Evolutionary conservation across 2,888 invertebrate species (phyloP), one percentile per base, ranked within the genome.

Genomic region (Congeria kusceri): DNA sequence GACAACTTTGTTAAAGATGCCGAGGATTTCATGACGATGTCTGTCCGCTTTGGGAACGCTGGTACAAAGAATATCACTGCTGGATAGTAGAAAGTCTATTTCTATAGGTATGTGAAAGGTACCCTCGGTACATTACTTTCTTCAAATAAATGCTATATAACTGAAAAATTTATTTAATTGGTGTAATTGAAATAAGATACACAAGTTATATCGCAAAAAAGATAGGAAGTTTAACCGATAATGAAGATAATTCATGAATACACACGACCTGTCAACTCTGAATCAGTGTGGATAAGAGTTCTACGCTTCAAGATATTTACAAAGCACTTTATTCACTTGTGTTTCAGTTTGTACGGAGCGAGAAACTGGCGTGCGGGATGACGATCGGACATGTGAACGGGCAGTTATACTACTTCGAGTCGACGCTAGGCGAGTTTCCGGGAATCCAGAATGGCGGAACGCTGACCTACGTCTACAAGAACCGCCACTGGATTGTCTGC

Each of bases 71-170:
- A 76, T 0, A 70, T 91, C 0, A 56, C 67, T 5, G 57, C 67
- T 1, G 89, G 88, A 18, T 84, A 83, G 61, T 91, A 90, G 91
- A 84, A 73, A n/a, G 81, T 91, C 13, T 89, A 89, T 59, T 87
- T 89, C 29, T 85, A 86, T 71, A 80, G 81, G 64, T 76, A 81
- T 27, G 20, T 53, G 13, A 9, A 53, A 9, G 18, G 9, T 18
- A 18, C 18, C 5, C 53, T 2, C 2, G 9, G 53, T 53, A 53
- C 11, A 23, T 1, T 15, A 53, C 20, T 53, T 53, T 7, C 20
- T 53, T 53, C 3, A 25, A 53, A 53, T 49, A 18, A 49, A 25
- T 11, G 11, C 20, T 15, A 2, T 25, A 53, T 15, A 25, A n/a
- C 13, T 53, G 7, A 25, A 53, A 9, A 53, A 20, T 13, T 53